A percentile compares a stretch with the other conserved stretches of the same genome.
Evolutionary conservation across 2,113 vertebrate species (phyloP).

Genomic region (Sterrhoptilus dennistouni): DNA sequence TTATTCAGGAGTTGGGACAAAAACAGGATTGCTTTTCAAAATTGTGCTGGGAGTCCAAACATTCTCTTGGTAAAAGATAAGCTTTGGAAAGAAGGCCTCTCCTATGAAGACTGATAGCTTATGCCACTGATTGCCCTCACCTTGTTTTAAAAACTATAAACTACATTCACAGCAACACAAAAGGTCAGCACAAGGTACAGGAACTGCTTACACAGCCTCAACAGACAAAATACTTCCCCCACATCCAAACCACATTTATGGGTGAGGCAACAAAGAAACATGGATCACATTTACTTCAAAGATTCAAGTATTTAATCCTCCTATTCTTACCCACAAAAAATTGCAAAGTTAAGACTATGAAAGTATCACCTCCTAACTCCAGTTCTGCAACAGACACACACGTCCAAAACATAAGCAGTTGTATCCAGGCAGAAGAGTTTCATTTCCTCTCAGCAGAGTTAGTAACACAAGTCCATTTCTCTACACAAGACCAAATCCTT

Average conservation of each 20-base stretch:
- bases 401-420: not conserved
- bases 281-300: not conserved
- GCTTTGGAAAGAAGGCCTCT: not conserved
- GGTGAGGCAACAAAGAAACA: not conserved
- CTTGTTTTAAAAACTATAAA: not conserved
- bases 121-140: not conserved
- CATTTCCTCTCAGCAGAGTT: not conserved
- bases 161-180: not conserved
- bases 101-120: not conserved
- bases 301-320: not conserved
- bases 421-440: not conserved
- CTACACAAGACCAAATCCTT: not conserved
- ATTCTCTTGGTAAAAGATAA: not conserved
- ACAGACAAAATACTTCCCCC: not conserved
- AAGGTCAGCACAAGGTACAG: not conserved
- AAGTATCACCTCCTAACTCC: not conserved
- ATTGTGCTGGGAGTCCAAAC: not conserved
- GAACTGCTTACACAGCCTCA: not conserved
- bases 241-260: fast-evolving
- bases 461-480: not conserved
- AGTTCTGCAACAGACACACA: not conserved
- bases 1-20: not conserved
- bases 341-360: not conserved
- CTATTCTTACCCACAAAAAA: not conserved
- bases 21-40: not conserved